Evolutionary conservation across 1,140 invertebrate species (phyloP).

Genomic region (Idris sp.): DNA sequence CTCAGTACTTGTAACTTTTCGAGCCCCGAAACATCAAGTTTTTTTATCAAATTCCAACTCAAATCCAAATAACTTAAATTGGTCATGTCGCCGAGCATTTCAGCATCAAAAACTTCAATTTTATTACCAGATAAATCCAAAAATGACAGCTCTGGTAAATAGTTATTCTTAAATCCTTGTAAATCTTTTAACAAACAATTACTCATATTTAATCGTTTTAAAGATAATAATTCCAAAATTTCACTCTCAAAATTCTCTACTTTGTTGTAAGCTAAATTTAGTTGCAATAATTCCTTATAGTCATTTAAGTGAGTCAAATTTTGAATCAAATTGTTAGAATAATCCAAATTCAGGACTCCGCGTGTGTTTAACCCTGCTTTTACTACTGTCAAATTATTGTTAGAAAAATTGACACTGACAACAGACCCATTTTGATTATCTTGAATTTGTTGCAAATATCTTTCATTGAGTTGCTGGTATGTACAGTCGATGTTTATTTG

Average conservation of each 20-base stretch:
- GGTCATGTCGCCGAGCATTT: conserved; percentile 37
- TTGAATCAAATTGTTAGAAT: conserved; percentile 36
- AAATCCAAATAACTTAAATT: conserved; percentile 59
- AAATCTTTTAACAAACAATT: conserved; percentile 64
- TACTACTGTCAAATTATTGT: conserved; percentile 24
- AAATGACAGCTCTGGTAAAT: conserved; percentile 36
- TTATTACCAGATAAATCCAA: conserved; percentile 67
- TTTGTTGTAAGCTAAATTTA: conserved; percentile 35
- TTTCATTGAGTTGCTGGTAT: conserved; percentile 6
- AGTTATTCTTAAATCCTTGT: conserved; percentile 28
- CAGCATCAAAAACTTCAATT: conserved; percentile 53
- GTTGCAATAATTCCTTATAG: conserved; percentile 11
- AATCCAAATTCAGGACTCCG: conserved; percentile 20
- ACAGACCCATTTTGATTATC: conserved; percentile 10
- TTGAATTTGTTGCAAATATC: conserved; percentile 13
- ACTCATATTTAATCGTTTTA: conserved; percentile 67
- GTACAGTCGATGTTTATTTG: conserved; percentile 21
- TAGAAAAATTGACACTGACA: conserved; percentile 19
- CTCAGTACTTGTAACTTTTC: conserved; percentile 50
- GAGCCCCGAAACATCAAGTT: conserved; percentile 20
- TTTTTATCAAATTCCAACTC: conserved; percentile 40
- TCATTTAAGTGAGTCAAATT: conserved; percentile 24
- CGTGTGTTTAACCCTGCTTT: conserved; percentile 10
- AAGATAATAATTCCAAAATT: conserved; percentile 3
- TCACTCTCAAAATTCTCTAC: conserved; percentile 21